Base-by-base conservation (phyloP, 53 echinoderm and acorn worm genomes). In the Zoroaster sp. region DNA sequence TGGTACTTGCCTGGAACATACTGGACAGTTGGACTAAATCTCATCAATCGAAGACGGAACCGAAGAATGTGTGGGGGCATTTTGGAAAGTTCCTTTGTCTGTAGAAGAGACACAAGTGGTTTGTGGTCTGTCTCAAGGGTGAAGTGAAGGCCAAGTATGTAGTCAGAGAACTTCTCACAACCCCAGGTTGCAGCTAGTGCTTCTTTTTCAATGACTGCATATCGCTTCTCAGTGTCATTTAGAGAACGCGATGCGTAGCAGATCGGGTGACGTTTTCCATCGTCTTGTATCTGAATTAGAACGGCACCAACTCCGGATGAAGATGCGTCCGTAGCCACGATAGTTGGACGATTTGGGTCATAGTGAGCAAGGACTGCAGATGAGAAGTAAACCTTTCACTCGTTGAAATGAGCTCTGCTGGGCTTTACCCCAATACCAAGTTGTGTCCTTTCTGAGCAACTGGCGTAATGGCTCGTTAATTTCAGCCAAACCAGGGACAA, bases 41-140 rank as follows among this genome's bases (percentile, higher is more conserved):
- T 44, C 90, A 88, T 85, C 28, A 93, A 49, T 28, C 88, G 36
- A 71, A 95, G 86, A 11, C 92, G 51, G 66, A 95, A 95, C 4
- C 93, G 69, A 33, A 88, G 93, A 44, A 90, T 88, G 18, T 80
- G 52, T 13, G 83, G 45, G 10, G 89, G 93, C 6, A 91, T 59
- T 36, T 86, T 76, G 21, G 34, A 37, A 8, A 95, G 39, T n/a
- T 74, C 75, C 35, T 82, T 95, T 30, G 66, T 55, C 5, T 28
- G 18, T 20, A 95, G 75, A 11, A 89, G 72, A 0, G 85, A 73
- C 1, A 92, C 68, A 5, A 89, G 41, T 20, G 91, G 91, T 42
- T 91, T 93, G 52, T 93, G 92, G 35, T 90, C 95, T 12, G 92
- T 90, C 44, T 94, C 90, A 7, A 90, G 66, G 17, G 20, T 66